Evolutionary conservation across 53 echinoderm and acorn worm species (phyloP).

Genomic region (Paracentrotus lividus): DNA sequence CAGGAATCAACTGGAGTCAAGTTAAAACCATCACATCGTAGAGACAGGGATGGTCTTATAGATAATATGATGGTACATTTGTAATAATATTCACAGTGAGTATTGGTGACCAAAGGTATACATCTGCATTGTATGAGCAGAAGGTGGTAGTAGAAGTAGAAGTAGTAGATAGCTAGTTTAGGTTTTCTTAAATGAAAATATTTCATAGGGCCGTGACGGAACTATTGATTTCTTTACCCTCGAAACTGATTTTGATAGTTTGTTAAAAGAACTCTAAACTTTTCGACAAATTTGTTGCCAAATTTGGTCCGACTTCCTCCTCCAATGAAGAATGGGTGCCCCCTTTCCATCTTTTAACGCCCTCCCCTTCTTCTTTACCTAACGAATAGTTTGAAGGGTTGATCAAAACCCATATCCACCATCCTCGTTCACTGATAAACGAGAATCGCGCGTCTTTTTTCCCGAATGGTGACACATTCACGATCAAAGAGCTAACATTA

Average conservation of each 20-base stretch:
- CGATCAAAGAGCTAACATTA: slow-evolving; percentile 3
- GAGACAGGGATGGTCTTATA: background rate
- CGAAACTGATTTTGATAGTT: no score
- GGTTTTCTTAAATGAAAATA: no score
- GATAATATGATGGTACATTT: background rate
- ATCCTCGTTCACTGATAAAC: background rate
- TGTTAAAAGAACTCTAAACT: no score
- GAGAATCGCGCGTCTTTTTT: background rate
- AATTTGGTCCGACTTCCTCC: background rate
- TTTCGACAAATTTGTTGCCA: background rate
- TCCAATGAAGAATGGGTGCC: background rate
- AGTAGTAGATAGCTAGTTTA: no score
- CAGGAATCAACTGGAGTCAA: background rate
- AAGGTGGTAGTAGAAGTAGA: no score
- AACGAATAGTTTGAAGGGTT: background rate
- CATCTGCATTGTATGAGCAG: no score
- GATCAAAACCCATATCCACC: background rate
- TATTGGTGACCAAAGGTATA: background rate
- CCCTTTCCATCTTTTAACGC: background rate
- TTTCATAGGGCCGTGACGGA: no score
- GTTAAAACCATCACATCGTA: background rate
- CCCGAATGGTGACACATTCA: slow-evolving; percentile 33
- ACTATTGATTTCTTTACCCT: no score
- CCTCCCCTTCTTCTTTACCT: background rate
- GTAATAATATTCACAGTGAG: background rate